Evolutionary conservation across 2,797 vertebrate genomes (phyloP).

Genomic region (Catamblyrhynchus diadema): DNA sequence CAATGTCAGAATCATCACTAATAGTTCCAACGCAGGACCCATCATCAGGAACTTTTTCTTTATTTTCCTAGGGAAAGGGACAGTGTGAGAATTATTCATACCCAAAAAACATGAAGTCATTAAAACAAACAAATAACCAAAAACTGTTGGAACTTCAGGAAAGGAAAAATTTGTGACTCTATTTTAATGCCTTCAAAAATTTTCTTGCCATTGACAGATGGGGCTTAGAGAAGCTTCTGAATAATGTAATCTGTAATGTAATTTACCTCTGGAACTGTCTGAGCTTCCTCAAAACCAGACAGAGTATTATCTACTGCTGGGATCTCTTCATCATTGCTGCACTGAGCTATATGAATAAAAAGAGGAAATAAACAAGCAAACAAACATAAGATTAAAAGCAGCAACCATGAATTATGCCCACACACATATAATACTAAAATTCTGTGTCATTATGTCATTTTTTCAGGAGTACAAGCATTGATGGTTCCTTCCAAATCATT

Average conservation of each 20-base stretch:
- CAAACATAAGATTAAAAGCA: not conserved
- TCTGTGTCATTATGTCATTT: not conserved
- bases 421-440: not conserved
- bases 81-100: not conserved
- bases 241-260: not conserved
- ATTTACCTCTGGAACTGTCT: slow-evolving; percentile 75
- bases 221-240: not conserved
- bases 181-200: not conserved
- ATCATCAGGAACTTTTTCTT: slow-evolving; percentile 69
- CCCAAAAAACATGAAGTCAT: not conserved
- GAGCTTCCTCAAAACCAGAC: slow-evolving; percentile 63
- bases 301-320: slow-evolving; percentile 63
- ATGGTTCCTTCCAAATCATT: not conserved
- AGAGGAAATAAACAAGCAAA: not conserved
- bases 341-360: slow-evolving; percentile 59
- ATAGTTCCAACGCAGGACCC: slow-evolving; percentile 77
- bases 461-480: not conserved
- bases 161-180: not conserved
- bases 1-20: slow-evolving; percentile 95
- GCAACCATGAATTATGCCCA: not conserved
- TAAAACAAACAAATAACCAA: not conserved
- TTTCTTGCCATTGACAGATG: not conserved
- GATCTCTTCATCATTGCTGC: slow-evolving; percentile 36
- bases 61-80: slow-evolving; percentile 60
- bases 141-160: not conserved